These are phyloP conservation scores for Lomographa bimaculata DNA, from an alignment of 2,888 invertebrate genomes.

Conservation along the genomic window DNA sequence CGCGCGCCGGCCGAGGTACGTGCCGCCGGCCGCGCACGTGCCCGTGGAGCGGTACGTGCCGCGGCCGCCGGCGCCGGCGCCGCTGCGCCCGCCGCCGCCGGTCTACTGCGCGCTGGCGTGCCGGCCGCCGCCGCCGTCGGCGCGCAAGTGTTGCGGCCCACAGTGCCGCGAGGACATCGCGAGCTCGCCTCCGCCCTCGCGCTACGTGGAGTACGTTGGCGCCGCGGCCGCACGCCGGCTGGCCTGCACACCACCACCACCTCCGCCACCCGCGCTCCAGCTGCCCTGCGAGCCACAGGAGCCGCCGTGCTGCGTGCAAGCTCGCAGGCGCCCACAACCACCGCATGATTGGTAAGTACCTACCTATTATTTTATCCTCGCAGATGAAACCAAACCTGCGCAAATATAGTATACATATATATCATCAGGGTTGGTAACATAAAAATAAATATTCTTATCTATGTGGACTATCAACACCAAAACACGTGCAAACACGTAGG, in stretches of 20 bases:
- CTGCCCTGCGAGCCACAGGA: slow-evolving; percentile 76
- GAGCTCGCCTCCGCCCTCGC: slow-evolving; percentile 71
- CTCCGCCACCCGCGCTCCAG: slow-evolving; percentile 75
- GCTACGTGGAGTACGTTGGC: slow-evolving; percentile 86
- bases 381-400: no score
- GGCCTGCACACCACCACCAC: slow-evolving; percentile 78
- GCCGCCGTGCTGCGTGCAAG: slow-evolving; percentile 83
- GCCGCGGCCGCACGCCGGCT: slow-evolving; percentile 85
- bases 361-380: no score
- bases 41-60: slow-evolving; percentile 89
- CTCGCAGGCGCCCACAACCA: slow-evolving; percentile 82
- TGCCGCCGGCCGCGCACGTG: slow-evolving; percentile 87
- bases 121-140: slow-evolving; percentile 65
- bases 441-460: no score
- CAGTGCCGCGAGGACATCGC: slow-evolving; percentile 75
- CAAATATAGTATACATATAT: no score
- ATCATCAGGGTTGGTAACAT: no score
- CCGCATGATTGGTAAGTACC: slow-evolving; percentile 83
- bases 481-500: no score
- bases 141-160: slow-evolving; percentile 75
- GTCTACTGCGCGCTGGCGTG: slow-evolving; percentile 82
- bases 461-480: no score
- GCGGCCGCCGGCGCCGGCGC: slow-evolving; percentile 80
- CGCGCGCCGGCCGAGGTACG: slow-evolving; percentile 84
- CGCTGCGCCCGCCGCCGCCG: slow-evolving; percentile 74